Evolutionary conservation across 2,888 invertebrate species (phyloP), one percentile per base, ranked within the genome.

Genomic region (Marasmarcha lunaedactyla): DNA sequence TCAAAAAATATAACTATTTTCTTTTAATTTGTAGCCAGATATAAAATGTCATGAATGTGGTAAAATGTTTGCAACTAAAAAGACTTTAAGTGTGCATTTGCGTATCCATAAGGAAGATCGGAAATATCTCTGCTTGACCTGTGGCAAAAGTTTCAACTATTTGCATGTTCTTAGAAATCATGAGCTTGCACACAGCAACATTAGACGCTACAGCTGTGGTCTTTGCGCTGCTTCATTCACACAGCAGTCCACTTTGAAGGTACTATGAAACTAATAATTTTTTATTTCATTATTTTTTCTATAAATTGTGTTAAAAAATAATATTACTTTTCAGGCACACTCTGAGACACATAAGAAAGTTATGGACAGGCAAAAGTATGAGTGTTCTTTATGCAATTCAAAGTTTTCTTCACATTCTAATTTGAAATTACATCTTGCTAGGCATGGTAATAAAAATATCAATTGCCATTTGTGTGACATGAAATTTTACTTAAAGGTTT

Each of bases 281-380:
- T 25, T 25, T 25, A 5, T 25, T 25, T 25, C n/a, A n/a, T n/a
- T n/a, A n/a, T n/a, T n/a, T n/a, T n/a, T n/a, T n/a, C n/a, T n/a
- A n/a, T n/a, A n/a, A n/a, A n/a, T n/a, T n/a, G n/a, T n/a, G n/a
- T n/a, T n/a, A n/a, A n/a, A n/a, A n/a, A n/a, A n/a, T n/a, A n/a
- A n/a, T n/a, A n/a, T n/a, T n/a, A n/a, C n/a, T n/a, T 25, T 25
- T 6, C 86, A 90, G 78, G 88, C 90, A n/a, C 92, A 92, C 55
- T 83, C 81, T 45, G 68, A 67, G 45, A 77, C 71, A 0, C 25
- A 25, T 25, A 25, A 5, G n/a, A n/a, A n/a, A n/a, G n/a, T n/a
- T n/a, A n/a, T n/a, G n/a, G n/a, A n/a, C n/a, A n/a, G n/a, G n/a
- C 92, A 92, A 54, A 88, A 87, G 15, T 89, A 90, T 2, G 88